Conservation (phyloP, 2,113 vertebrate genomes). For the Alethe castanea region DNA sequence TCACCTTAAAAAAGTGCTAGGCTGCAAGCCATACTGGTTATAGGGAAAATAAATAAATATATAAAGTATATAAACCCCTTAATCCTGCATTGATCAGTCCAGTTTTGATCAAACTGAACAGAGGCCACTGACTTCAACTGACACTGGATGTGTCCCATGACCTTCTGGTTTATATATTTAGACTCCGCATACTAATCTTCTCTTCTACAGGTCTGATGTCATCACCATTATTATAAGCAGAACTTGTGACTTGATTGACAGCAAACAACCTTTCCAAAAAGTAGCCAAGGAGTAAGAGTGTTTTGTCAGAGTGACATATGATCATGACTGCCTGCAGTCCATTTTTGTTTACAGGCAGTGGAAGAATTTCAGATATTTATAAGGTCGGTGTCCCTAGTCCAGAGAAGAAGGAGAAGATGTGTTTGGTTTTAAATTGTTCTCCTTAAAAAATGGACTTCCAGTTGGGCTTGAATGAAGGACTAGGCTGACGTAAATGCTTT, state of each 20-base stretch:
- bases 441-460: neutral
- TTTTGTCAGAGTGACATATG: neutral
- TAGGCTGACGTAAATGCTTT: neutral
- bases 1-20: slow-evolving; percentile 16
- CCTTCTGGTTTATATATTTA: slow-evolving; percentile 58
- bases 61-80: neutral
- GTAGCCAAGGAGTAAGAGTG: slow-evolving; percentile 1
- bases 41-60: neutral
- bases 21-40: neutral
- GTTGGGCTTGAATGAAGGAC: neutral
- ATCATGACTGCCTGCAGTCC: neutral
- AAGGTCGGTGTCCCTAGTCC: neutral
- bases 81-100: neutral
- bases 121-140: neutral
- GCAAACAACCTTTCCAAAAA: slow-evolving; percentile 46
- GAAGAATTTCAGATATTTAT: slow-evolving; percentile 44
- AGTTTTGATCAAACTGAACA: neutral
- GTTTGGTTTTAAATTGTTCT: neutral
- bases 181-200: slow-evolving; percentile 9
- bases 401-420: neutral
- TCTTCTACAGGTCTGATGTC: slow-evolving; percentile 36
- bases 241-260: slow-evolving; percentile 40
- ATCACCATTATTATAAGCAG: slow-evolving; percentile 58
- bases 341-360: slow-evolving; percentile 30
- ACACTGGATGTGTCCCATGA: slow-evolving; percentile 16